A percentile compares a stretch with the other conserved stretches of the same genome.
phyloP scores from a whole-genome alignment of 2,113 vertebrate species.

The Chamaea fasciata region DNA sequence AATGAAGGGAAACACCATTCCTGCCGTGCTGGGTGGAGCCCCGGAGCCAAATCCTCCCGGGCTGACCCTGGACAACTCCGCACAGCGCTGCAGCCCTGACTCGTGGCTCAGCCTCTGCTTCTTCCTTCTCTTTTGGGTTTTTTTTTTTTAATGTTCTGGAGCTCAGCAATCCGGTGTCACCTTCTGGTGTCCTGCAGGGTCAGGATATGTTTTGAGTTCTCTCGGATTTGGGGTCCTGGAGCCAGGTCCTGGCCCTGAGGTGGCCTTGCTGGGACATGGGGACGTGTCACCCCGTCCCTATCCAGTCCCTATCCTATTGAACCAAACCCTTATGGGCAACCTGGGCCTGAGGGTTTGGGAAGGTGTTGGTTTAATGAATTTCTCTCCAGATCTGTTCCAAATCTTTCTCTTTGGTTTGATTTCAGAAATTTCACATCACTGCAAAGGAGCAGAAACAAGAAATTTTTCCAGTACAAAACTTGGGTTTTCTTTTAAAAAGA shows the following conservation, averaged over 20 bases:
- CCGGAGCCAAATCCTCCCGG: neutral
- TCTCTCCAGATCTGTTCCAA: neutral
- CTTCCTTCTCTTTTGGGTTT: neutral
- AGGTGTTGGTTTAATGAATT: neutral
- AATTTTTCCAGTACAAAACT: neutral
- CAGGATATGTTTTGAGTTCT: neutral
- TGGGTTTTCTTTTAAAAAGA: neutral
- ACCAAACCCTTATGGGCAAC: neutral
- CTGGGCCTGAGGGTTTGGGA: neutral
- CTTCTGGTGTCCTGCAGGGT: neutral
- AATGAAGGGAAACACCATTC: neutral
- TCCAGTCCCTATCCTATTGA: accelerated
- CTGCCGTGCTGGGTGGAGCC: accelerated
- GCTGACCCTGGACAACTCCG: neutral
- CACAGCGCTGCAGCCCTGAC: neutral
- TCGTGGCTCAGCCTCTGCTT: neutral
- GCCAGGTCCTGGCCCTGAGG: neutral
- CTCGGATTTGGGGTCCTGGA: neutral
- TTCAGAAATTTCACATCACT: neutral
- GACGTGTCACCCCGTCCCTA: neutral
- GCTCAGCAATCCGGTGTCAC: neutral
- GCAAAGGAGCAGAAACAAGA: neutral
- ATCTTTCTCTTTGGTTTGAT: neutral
- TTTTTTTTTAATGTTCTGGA: neutral
- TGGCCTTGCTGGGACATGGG: neutral